Base-by-base conservation (phyloP, 2,888 invertebrate species). In the Agriopis leucophaearia region DNA sequence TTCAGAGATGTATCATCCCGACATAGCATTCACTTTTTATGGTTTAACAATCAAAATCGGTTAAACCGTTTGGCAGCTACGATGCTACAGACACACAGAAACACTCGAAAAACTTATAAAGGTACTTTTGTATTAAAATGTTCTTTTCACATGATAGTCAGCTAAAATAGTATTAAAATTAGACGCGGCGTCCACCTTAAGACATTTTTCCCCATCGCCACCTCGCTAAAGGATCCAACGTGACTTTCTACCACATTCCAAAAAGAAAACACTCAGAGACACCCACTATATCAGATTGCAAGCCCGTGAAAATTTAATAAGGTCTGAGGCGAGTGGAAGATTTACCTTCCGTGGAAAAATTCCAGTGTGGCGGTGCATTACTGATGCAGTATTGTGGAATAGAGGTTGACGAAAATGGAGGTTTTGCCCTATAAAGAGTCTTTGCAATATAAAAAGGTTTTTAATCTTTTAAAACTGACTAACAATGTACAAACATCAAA, bases 261-360 rank as follows among this genome's bases (percentile, higher is more conserved):
- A 67, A 72, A 70, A 62, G 59, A 64, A 69, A 64, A 59, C 69
- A 69, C 62, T 52, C 60, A 27, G 57, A 65, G 74, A 74, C 72
- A 72, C 69, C 61, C 65, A 66, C 71, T 72, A 73, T 74, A 77
- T 78, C 75, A 78, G 77, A 79, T 81, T 80, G 81, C 79, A 79
- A 81, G 78, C 73, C 78, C 80, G 85, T 86, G 83, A 82, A 85
- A 85, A 83, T 85, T 86, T 86, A 86, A 88, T 86, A 85, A 85
- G 85, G 79, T 78, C 60, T 58, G 63, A 57, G 54, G 62, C 63
- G 61, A 54, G 63, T 48, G 47, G 59, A 64, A 64, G 64, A 69
- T 69, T 64, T 69, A 64, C 68, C 60, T 56, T 56, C 64, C n/a
- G 27, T 27, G 56, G 64, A 69, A 69, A 69, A 69, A 64, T 69